A percentile compares a stretch with the other conserved stretches of the same genome.
These are phyloP conservation scores for Protonibea diacanthus DNA, from an alignment of 2,797 vertebrate species.

Conservation along the genomic window DNA sequence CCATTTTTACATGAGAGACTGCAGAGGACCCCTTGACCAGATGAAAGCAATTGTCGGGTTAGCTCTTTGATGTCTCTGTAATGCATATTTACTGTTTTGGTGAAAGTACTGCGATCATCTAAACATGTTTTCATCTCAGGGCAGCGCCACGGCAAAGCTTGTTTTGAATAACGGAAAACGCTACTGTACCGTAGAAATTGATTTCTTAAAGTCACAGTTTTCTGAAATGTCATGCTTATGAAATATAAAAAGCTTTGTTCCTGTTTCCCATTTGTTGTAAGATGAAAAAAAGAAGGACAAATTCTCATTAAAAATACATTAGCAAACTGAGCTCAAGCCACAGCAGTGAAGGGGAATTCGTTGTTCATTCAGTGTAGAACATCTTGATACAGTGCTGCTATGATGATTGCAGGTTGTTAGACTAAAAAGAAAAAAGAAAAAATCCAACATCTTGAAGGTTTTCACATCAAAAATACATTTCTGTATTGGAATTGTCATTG, in stretches of 20 bases:
- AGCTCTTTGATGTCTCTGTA: conserved; percentile 80
- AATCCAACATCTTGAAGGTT: background rate
- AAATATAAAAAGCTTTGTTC: conserved; percentile 76
- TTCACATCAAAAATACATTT: background rate
- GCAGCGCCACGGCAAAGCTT: conserved; percentile 54
- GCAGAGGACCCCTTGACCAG: conserved; percentile 77
- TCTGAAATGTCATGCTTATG: conserved; percentile 74
- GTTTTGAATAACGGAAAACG: conserved; percentile 60
- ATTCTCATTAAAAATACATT: conserved; percentile 71
- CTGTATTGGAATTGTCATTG: background rate
- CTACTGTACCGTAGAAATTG: conserved; percentile 68
- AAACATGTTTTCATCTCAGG: conserved; percentile 70
- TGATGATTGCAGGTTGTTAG: conserved; percentile 34
- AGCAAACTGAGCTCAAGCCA: conserved; percentile 60
- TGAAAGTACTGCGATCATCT: conserved; percentile 67
- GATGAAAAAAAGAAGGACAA: conserved; percentile 65
- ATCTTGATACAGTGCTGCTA: conserved; percentile 17
- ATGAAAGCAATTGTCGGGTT: conserved; percentile 78
- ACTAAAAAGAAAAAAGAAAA: conserved; percentile 1
- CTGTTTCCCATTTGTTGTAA: conserved; percentile 64
- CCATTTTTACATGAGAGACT: conserved; percentile 72
- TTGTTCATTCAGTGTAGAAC: conserved; percentile 50
- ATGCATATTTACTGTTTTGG: conserved; percentile 75
- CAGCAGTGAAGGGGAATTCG: conserved; percentile 38
- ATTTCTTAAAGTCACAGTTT: conserved; percentile 79